Base-by-base conservation (phyloP, 2,113 vertebrate species). In the Ibidorhyncha struthersii region DNA sequence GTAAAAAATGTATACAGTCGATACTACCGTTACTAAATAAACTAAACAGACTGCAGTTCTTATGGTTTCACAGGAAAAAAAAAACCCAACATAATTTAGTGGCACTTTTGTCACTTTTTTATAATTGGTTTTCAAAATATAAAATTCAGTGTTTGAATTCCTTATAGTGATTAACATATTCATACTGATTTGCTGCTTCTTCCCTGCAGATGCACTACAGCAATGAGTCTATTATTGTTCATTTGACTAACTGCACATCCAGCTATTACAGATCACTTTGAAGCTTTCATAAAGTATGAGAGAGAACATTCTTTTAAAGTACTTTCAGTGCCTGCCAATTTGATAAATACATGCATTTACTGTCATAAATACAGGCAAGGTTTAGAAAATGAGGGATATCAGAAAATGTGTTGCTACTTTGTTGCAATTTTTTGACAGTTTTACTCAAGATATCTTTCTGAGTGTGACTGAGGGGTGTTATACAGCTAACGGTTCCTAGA, bases 291-390 rank as follows among this genome's bases (percentile, higher is more conserved):
- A 53, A 88, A 92, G 25, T 63, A n/a, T 30, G 45, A 67, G 74
- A 67, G 38, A 86, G 43, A 88, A 72, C 53, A 61, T 89, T 82
- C 30, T 93, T 95, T 91, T 87, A 66, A 92, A 89, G 83, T 61
- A 92, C 56, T 84, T 95, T 87, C 69, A 69, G 40, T 82, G 47
- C 55, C 77, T 94, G 91, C 27, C 89, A 95, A 76, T 89, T 94
- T 93, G 69, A 94, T 90, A 96, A 96, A 96, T 93, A 85, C 19
- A 49, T 66, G 25, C 45, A 90, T 89, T 96, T 93, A 87, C 81
- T 85, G 73, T 85, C 69, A 94, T 56, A 95, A 97, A 94, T 91
- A 82, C 40, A 92, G 67, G 12, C 7, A 95, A 76, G 23, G 14
- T 61, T 93, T 89, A 93, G 73, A 97, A 95, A 95, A 92, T 84